Base-by-base conservation (phyloP, 2,797 vertebrate species). In the Xiphorhynchus erythropygius region DNA sequence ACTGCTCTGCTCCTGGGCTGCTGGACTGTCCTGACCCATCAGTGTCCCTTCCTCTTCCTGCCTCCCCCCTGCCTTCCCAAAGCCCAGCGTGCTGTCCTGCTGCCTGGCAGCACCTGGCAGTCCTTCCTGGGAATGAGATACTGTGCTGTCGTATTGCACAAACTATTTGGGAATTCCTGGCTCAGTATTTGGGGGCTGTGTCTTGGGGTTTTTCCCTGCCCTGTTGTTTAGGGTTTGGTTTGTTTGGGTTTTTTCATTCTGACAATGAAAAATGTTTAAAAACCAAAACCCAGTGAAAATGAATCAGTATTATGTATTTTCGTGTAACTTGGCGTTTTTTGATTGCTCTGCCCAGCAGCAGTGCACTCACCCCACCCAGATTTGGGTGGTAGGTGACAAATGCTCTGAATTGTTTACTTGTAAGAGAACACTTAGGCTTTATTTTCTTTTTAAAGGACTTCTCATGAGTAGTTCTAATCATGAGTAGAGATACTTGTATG, bases 31-130 rank as follows among this genome's bases (percentile, higher is more conserved):
- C 35, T 5, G 0, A 18, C 18, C 27, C 15, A 1, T 1, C 0
- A 0, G 11, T 52, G 3, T 10, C 60, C 7, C 5, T 8, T 57
- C 32, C 57, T 56, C 37, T 2, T 11, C 10, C 68, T 33, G 27
- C n/a, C 62, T 19, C 30, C 2, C 0, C 33, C 2, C 1, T 0
- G 37, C 15, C 62, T 59, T 15, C 75, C 70, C 37, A 3, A 5
- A 4, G 28, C 33, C 0, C 2, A 1, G 0, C 0, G 0, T 11
- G 0, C 10, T 6, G 33, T 42, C 44, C 53, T 42, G 65, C 25
- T 32, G 57, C 32, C 73, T 24, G 42, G 13, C 69, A 41, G 30
- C 0, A 2, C 6, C 75, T 13, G 39, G 28, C 28, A 7, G 8
- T 5, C 53, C 28, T 4, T 46, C 15, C 76, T 42, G 18, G 6